A percentile compares a stretch with the other conserved stretches of the same genome.
These are phyloP conservation scores for Tridacna gigas DNA, from an alignment of 2,888 invertebrate genomes.

Conservation along the genomic window DNA sequence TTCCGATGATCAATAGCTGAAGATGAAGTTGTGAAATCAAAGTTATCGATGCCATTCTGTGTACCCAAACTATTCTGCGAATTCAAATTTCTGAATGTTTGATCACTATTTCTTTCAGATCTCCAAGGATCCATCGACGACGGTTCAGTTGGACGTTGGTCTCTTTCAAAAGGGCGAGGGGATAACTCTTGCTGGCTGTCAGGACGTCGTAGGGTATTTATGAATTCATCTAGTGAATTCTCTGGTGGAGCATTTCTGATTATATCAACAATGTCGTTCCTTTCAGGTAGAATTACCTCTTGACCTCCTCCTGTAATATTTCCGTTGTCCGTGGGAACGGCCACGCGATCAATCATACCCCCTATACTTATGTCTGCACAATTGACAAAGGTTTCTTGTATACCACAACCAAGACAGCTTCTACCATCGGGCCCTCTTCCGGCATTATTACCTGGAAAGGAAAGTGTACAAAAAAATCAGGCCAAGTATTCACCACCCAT, in stretches of 20 bases:
- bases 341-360: constrained; percentile 42
- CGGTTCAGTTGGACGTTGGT: background rate
- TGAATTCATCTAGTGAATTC: background rate
- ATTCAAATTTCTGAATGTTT: background rate
- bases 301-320: background rate
- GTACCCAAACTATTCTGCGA: background rate
- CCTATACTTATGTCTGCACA: constrained; percentile 71
- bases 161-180: background rate
- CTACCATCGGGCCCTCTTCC: constrained; percentile 54
- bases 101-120: background rate
- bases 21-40: background rate
- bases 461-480: background rate
- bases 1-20: background rate
- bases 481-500: too few relatives aligned
- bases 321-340: constrained; percentile 19
- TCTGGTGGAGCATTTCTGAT: constrained; percentile 24
- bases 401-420: constrained; percentile 67
- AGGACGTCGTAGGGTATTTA: background rate
- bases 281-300: constrained; percentile 26
- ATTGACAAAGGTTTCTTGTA: constrained; percentile 71
- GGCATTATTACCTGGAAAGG: constrained; percentile 65
- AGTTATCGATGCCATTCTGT: background rate
- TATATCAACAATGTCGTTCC: constrained; percentile 8
- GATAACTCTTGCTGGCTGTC: background rate
- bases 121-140: background rate